Evolutionary conservation across 1,140 invertebrate species (phyloP), one percentile per base, ranked within the genome.

Genomic region (Physella acuta): DNA sequence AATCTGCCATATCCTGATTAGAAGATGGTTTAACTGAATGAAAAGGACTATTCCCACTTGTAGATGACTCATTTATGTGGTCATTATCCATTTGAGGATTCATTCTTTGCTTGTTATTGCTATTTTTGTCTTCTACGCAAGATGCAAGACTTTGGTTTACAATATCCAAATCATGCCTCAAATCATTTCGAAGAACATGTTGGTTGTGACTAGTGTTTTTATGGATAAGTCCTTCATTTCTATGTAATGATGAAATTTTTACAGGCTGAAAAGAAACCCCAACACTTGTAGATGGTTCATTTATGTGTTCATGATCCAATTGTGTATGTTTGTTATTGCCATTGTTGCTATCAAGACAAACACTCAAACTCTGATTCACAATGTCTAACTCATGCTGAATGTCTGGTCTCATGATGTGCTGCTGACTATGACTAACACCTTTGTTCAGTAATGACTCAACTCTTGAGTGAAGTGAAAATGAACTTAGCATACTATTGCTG

Each of bases 41-140:
- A 44, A 61, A 61, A 36, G 39, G 20, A 20, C 28, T 39, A 20
- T 33, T 31, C n/a, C 34, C 36, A 61, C 30, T 39, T 14, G 8
- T 24, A 36, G 33, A 16, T 37, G 33, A 37, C 37, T 61, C 30
- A 44, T 61, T 44, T 44, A 44, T 44, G 20, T 44, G 39, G 1
- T 61, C 36, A 61, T 61, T 33, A 14, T 61, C 59, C 28, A 61
- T 61, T 24, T 61, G 59, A n/a, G 59, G 28, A 61, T 28, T 61
- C 2, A 61, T 20, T 24, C 36, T 39, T 28, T 36, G 36, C 17
- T 34, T 61, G 59, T 39, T 34, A 4, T 34, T n/a, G 28, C 20
- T 28, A 36, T 39, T 34, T 1, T 34, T n/a, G 28, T 5, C 30
- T 24, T 61, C 59, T 11, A 61, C 33, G 28, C 59, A 61, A 26